A percentile compares a stretch with the other conserved stretches of the same genome.
These are phyloP conservation scores for Hyposmocoma kahamanoa DNA, from an alignment of 1,140 invertebrate genomes.

Conservation along the genomic window DNA sequence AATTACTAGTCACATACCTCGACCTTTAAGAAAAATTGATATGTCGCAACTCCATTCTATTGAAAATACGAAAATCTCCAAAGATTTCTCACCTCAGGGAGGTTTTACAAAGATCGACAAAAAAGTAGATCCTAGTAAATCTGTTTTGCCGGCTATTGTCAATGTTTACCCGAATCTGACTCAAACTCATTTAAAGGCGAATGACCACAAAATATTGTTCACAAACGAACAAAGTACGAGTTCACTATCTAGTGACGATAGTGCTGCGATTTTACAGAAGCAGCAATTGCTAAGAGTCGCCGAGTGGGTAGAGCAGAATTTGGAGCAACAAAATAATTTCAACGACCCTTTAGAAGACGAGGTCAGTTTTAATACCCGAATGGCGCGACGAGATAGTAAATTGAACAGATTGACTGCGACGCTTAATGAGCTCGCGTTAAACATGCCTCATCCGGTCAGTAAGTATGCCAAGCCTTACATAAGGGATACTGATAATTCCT, in stretches of 20 bases:
- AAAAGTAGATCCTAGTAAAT: constrained; percentile 21
- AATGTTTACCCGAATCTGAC: constrained; percentile 66
- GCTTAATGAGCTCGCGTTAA: constrained; percentile 56
- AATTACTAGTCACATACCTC: constrained; percentile 42
- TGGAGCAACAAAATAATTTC: constrained; percentile 67
- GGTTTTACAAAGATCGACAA: constrained; percentile 36
- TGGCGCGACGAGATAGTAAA: constrained; percentile 46
- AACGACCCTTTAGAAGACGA: constrained; percentile 62
- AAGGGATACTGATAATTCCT: constrained; percentile 42
- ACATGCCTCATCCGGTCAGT: constrained; percentile 64
- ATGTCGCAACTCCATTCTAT: constrained; percentile 60
- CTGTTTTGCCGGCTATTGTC: constrained; percentile 44
- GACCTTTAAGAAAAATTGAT: constrained; percentile 59
- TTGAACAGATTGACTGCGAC: constrained; percentile 54
- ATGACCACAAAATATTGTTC: constrained; percentile 60
- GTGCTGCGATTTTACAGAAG: constrained; percentile 71
- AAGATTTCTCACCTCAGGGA: constrained; percentile 48
- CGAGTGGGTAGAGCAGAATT: constrained; percentile 79
- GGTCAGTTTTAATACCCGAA: constrained; percentile 37
- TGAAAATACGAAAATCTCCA: constrained; percentile 65
- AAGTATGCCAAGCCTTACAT: constrained; percentile 55
- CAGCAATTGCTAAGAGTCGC: constrained; percentile 80
- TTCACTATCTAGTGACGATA: constrained; percentile 69
- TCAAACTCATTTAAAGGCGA: constrained; percentile 63
- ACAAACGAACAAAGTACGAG: constrained; percentile 71